Evolutionary conservation across 1,140 invertebrate genomes (phyloP), one percentile per base, ranked within the genome.

Genomic region (Euschistus heros): DNA sequence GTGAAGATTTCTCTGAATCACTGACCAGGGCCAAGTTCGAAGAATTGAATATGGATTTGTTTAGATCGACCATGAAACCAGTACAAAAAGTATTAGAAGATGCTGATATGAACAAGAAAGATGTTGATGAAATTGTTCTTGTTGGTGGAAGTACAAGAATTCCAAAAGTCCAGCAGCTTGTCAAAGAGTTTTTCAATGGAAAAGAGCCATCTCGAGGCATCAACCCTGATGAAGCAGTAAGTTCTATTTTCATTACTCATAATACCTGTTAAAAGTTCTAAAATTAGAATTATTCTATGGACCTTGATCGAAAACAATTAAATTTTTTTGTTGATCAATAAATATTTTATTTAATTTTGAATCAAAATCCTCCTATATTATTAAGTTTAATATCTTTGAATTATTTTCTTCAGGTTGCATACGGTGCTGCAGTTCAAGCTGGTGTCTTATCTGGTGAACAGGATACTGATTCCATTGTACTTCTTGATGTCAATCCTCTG

Each of bases 141-240:
- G 97, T 99, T 33, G 97, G 97, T 74, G 97, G 97, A 70, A 98
- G 94, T 5, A 99, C 97, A 47, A 88, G 97, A 82, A 99, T 99
- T 72, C 97, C 97, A 30, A 99, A 99, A 77, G 88, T 99, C 46
- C 97, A 99, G 76, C 93, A 98, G 75, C 78, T 99, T 59, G 94
- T 99, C 42, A 98, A 99, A 75, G 96, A 99, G 78, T 97, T 93
- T 80, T 99, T 99, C 77, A 89, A 92, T 69, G 94, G 94, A 60
- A 97, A 98, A 42, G 97, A 99, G 79, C 95, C 95, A 66, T 94
- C 89, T 64, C 84, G 94, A 74, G 96, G 96, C 66, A 98, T 99
- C 74, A 99, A 99, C 77, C 97, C 97, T 67, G 96, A 98, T 76
- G 94, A 97, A 78, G 94, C 94, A 74, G 94, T 66, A 67, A 66